These are phyloP conservation scores for Neoaliturus tenellus DNA, from an alignment of 2,888 invertebrate species.

Conservation along the genomic window DNA sequence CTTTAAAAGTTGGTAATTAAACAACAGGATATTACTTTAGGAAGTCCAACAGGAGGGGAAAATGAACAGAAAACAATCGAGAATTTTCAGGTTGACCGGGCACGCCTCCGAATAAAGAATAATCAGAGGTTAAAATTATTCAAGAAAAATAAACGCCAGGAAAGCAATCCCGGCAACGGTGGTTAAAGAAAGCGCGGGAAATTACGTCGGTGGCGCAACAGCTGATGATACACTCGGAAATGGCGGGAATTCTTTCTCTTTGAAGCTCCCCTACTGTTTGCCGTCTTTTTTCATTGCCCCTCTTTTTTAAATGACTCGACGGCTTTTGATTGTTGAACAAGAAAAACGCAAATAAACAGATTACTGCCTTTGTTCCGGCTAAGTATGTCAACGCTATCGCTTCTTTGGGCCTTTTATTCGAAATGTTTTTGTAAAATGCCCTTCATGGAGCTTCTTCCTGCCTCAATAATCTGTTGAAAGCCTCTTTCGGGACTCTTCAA, in stretches of 20 bases:
- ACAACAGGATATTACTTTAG: not conserved
- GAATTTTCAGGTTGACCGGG: constrained; percentile 32
- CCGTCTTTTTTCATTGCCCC: constrained; percentile 44
- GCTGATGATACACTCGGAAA: constrained; percentile 48
- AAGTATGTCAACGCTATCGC: constrained; percentile 41
- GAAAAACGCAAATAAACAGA: constrained; percentile 52
- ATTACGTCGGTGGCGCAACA: constrained; percentile 42
- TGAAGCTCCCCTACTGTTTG: constrained; percentile 52
- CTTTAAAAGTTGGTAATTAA: constrained; percentile 1
- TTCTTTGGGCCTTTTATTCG: constrained; percentile 27
- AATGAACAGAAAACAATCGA: constrained; percentile 26
- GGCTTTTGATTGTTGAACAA: constrained; percentile 50
- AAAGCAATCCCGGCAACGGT: constrained; percentile 27
- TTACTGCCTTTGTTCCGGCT: constrained; percentile 39
- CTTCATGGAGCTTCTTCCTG: constrained; percentile 20
- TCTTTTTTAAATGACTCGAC: constrained; percentile 44
- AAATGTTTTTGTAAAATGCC: constrained; percentile 38
- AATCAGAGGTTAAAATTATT: constrained; percentile 33
- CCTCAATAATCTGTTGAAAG: constrained; percentile 6
- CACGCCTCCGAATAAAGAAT: constrained; percentile 8
- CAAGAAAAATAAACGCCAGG: constrained; percentile 34
- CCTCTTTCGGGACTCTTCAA: not conserved
- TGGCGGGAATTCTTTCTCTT: constrained; percentile 56
- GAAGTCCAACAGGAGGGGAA: constrained; percentile 19
- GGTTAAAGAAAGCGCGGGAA: constrained; percentile 46